Percentiles rank a stretch among this genome's conserved stretches.
These are phyloP conservation scores for Condylura cristata DNA, from an alignment of 2,113 vertebrate genomes.

Conservation along the genomic window DNA sequence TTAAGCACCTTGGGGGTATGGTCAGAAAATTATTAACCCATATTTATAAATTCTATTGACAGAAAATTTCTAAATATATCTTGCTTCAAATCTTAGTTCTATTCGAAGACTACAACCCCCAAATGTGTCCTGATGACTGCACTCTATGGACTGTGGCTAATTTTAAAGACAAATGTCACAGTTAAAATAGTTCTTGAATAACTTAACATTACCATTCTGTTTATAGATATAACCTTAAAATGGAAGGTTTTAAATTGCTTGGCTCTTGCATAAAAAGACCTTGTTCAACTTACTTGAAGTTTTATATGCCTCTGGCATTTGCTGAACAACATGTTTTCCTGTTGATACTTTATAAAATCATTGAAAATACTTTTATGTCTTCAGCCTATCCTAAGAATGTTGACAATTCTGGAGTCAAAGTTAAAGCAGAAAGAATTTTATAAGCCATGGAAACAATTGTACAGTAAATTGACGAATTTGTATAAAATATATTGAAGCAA, in stretches of 20 bases:
- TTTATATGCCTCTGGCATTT: neutral
- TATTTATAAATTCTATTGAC: neutral
- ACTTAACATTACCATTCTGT: neutral
- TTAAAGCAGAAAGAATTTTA: neutral
- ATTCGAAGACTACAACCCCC: neutral
- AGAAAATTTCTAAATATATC: neutral
- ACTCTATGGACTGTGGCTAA: neutral
- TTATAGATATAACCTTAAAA: neutral
- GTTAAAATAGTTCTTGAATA: neutral
- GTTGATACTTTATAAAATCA: neutral
- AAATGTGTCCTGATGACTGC: neutral
- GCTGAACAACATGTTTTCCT: neutral
- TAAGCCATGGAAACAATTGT: neutral
- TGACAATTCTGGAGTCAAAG: neutral
- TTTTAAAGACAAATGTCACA: slow-evolving; percentile 2
- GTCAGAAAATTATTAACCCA: neutral
- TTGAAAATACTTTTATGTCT: neutral
- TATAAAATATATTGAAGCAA: neutral
- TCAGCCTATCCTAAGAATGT: neutral
- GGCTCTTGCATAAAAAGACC: slow-evolving; percentile 1
- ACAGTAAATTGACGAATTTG: neutral
- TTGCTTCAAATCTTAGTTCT: neutral
- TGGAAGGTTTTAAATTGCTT: neutral
- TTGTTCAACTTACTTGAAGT: neutral
- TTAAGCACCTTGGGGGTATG: neutral